Conservation (phyloP, 1,140 invertebrate species). For the Zaprionus gabonicus region DNA sequence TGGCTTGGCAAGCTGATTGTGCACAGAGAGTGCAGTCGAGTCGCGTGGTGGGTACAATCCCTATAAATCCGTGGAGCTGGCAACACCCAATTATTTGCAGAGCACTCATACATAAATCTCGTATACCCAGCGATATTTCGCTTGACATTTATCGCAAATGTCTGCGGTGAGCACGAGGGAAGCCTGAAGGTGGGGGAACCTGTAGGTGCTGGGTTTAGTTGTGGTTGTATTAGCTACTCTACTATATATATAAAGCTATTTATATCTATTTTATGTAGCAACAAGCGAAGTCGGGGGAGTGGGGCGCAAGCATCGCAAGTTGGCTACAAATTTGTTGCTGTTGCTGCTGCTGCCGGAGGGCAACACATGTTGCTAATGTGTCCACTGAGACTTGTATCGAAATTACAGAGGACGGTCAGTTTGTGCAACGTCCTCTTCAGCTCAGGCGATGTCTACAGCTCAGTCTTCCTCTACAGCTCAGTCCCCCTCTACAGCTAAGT, state of each 20-base stretch:
- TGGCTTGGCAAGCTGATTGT: conserved; percentile 14
- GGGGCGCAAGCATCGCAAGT: not conserved
- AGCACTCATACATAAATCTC: conserved; percentile 42
- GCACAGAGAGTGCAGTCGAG: conserved; percentile 10
- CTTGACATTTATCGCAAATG: conserved; percentile 55
- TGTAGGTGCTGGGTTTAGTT: not conserved
- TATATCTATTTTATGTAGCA: conserved; percentile 52
- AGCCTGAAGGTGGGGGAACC: no score
- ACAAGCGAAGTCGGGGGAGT: not conserved
- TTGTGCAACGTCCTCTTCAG: conserved; percentile 27
- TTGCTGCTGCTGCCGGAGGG: conserved; percentile 55
- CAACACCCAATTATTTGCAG: conserved; percentile 51
- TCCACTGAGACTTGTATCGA: conserved; percentile 73
- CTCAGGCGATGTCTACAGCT: no score
- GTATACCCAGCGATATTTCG: conserved; percentile 31
- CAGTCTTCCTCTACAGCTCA: not conserved
- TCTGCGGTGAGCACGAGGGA: conserved; percentile 22
- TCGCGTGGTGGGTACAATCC: not conserved
- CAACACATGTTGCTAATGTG: conserved; percentile 81
- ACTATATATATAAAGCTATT: conserved; percentile 43
- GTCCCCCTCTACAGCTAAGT: no score
- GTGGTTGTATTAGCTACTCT: not conserved
- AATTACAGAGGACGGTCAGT: conserved; percentile 71
- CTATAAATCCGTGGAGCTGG: conserved; percentile 36
- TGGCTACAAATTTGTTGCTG: conserved; percentile 44